Evolutionary conservation across 2,797 vertebrate species (phyloP).

Genomic region (Coccyzus lansbergi): DNA sequence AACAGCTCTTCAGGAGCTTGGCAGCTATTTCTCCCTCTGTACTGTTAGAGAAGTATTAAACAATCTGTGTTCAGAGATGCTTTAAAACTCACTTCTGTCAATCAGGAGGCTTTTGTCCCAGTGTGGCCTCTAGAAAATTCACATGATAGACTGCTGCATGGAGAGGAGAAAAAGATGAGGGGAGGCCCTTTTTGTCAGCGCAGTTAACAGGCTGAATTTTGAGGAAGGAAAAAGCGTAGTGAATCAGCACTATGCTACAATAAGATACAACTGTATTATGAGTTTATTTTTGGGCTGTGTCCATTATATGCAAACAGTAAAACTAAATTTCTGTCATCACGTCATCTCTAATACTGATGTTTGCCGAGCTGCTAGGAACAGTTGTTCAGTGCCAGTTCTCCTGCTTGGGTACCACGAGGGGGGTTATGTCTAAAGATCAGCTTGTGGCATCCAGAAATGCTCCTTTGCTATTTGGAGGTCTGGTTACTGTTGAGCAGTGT

Average conservation of each 20-base stretch:
- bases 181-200: not conserved
- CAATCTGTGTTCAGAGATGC: slow-evolving; percentile 25
- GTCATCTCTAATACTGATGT: not conserved
- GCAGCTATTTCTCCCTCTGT: slow-evolving; percentile 5
- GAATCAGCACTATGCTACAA: not conserved
- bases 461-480: not conserved
- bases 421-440: not conserved
- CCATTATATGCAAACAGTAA: not conserved
- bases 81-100: slow-evolving; percentile 30
- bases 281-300: not conserved
- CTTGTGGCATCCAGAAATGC: not conserved
- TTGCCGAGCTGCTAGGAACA: not conserved
- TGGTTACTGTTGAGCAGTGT: not conserved
- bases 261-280: not conserved
- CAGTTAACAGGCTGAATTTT: not conserved
- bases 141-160: not conserved
- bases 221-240: not conserved
- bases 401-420: not conserved
- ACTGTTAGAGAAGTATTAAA: not conserved
- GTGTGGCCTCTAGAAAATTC: not conserved
- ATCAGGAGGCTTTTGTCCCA: not conserved
- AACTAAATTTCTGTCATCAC: not conserved
- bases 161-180: not conserved
- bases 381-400: not conserved
- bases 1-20: slow-evolving; percentile 36